Base-by-base conservation (phyloP, 2,113 vertebrate genomes). In the Elachura formosa region DNA sequence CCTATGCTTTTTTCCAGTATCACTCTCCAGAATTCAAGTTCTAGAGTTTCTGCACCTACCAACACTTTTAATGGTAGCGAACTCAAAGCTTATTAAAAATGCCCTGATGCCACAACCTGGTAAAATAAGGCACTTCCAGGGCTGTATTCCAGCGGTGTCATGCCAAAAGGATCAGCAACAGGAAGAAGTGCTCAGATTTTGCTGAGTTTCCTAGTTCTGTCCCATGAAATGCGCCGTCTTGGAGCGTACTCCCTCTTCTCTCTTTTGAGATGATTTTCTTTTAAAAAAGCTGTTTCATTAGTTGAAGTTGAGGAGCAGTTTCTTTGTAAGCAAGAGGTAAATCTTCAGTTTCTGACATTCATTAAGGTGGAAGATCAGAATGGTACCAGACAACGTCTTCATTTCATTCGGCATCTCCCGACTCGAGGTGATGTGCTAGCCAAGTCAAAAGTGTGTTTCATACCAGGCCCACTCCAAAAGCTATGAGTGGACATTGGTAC, bases 401-500 rank as follows among this genome's bases (percentile, higher is more conserved):
- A 67, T 92, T 88, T 87, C 49, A 77, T 81, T 84, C 16, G 5
- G 73, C 51, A 62, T 84, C 51, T 87, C 71, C 71, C 6, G 6
- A 48, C 48, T 33, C 6, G 11, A 82, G 87, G 71, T 45, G 77
- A 63, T 13, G 56, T 3, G 43, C 69, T 89, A 68, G 73, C 63
- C 14, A 52, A 79, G 28, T 45, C 80, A 74, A 43, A 73, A 80
- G 75, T 6, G 55, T 34, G 22, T 56, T 86, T 89, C 56, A 38
- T 31, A 66, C 8, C 55, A 83, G 94, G 72, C 87, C 74, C 18
- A 2, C 21, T 59, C 3, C 29, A 89, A 79, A 75, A 94, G 67
- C 96, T 98, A 98, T 2, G 97, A 96, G 91, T 98, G 98, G 94
- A 98, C 97, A 54, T 95, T 98, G 94, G 98, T 98, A 97, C 98